Conservation (phyloP, 2,113 vertebrate genomes). For the Dermatemys mawii region DNA sequence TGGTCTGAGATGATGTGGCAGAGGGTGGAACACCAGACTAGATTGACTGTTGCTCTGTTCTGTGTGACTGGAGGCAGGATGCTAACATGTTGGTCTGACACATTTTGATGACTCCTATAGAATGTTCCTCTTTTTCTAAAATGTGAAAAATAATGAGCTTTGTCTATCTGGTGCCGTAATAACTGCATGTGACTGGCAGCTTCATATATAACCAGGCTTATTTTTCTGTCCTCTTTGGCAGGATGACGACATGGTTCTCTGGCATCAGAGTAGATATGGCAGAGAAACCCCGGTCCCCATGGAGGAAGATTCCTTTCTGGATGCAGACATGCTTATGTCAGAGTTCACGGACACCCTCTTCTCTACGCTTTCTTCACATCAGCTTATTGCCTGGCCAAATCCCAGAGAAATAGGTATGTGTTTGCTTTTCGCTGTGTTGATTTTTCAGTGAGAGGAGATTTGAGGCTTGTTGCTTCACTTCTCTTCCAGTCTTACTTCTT, state of each 20-base stretch:
- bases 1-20: not conserved
- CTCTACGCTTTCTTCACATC: slow-evolving; percentile 94
- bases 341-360: slow-evolving; percentile 97
- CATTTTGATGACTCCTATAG: not conserved
- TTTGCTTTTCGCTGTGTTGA: not conserved
- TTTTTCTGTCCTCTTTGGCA: slow-evolving; percentile 68
- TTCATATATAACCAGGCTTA: not conserved
- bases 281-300: slow-evolving; percentile 89
- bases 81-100: not conserved
- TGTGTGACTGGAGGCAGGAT: not conserved
- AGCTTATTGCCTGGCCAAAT: slow-evolving; percentile 90
- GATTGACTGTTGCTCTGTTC: not conserved
- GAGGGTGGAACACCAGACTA: not conserved
- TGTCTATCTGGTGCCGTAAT: not conserved
- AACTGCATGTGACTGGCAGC: not conserved
- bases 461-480: not conserved
- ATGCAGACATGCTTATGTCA: slow-evolving; percentile 96
- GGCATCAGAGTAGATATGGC: slow-evolving; percentile 78
- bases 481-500: not conserved
- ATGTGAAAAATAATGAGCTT: not conserved
- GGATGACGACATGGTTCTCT: slow-evolving; percentile 89
- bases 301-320: slow-evolving; percentile 94
- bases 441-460: not conserved
- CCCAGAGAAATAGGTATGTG: slow-evolving; percentile 92
- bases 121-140: not conserved